Evolutionary conservation across 2,888 invertebrate species (phyloP), one percentile per base, ranked within the genome.

Genomic region (Prosopocoilus inquinatus): DNA sequence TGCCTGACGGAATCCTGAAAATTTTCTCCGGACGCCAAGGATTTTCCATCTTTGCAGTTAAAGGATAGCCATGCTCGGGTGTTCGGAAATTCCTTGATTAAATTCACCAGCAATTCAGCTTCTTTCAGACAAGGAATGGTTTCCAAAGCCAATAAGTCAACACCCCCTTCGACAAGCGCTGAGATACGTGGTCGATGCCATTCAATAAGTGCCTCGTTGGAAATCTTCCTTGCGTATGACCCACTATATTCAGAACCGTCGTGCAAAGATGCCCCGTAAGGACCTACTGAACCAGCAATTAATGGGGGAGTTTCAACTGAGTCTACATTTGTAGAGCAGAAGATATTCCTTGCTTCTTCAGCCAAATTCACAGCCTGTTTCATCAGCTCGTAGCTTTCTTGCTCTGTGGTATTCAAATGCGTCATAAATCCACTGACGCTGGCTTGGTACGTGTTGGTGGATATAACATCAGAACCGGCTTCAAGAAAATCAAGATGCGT

Each of bases 231-330:
- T 0, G 84, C 85, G 70, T 90, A 91, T 60, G 80, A 81, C 9
- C 95, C 95, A 16, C 85, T 86, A 72, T 95, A 96, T 73, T 96
- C 96, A 0, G 94, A 95, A 7, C 90, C 89, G 73, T 96, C 92
- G 70, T 89, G 88, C 41, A 92, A 79, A 70, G 85, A 87, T 1
- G 94, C 94, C 1, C 94, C 95, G 73, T 91, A 95, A 0, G 95
- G 92, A 0, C 95, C 95, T 62, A 94, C 86, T 0, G 94, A 91
- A 0, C 92, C 95, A 36, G 91, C 91, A 32, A 95, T 81, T 65
- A 87, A 72, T 7, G 89, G 85, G 9, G 13, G 15, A 15, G 7
- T 9, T 15, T 41, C 16, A 41, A 11, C 41, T 32, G 11, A 9
- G 65, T 81, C 74, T 47, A 78, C 73, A 66, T 81, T 80, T 69